Percentiles rank a stretch among this genome's conserved stretches.
These are phyloP conservation scores for Narcine bancroftii DNA, from an alignment of 2,113 vertebrate genomes.

Conservation along the genomic window DNA sequence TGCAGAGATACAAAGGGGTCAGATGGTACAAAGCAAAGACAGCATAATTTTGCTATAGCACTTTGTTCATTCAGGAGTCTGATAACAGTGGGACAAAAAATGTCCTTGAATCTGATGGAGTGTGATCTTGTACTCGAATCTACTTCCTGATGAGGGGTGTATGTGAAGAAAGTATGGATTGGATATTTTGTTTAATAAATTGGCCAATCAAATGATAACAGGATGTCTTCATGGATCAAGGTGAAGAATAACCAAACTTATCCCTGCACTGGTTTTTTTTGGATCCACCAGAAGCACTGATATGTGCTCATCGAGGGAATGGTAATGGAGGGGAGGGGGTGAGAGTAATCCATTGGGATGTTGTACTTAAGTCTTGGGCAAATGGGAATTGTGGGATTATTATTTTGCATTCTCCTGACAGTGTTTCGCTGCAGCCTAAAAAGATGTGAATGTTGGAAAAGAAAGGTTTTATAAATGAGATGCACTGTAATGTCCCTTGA, in stretches of 20 bases:
- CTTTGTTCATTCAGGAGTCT: no score
- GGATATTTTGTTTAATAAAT: neutral
- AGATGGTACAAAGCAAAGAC: no score
- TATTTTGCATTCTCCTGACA: neutral
- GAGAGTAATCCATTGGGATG: neutral
- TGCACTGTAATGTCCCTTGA: neutral
- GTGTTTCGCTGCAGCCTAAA: neutral
- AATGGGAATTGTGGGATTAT: neutral
- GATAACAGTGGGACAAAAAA: no score
- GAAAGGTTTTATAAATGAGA: neutral
- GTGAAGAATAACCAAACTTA: neutral
- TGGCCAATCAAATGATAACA: neutral
- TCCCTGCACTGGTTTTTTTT: neutral
- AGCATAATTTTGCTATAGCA: no score
- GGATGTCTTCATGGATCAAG: neutral
- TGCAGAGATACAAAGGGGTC: no score
- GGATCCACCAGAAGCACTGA: neutral
- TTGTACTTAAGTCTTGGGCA: neutral
- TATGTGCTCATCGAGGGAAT: neutral
- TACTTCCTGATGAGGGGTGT: no score
- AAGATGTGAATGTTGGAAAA: neutral
- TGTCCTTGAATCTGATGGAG: no score
- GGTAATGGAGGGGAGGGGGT: neutral
- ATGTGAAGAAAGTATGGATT: no score
- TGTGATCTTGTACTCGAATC: no score